Percentiles rank a stretch among this genome's conserved stretches.
phyloP scores from a whole-genome alignment of 1,140 invertebrate genomes.

The Drosophila bipectinata region DNA sequence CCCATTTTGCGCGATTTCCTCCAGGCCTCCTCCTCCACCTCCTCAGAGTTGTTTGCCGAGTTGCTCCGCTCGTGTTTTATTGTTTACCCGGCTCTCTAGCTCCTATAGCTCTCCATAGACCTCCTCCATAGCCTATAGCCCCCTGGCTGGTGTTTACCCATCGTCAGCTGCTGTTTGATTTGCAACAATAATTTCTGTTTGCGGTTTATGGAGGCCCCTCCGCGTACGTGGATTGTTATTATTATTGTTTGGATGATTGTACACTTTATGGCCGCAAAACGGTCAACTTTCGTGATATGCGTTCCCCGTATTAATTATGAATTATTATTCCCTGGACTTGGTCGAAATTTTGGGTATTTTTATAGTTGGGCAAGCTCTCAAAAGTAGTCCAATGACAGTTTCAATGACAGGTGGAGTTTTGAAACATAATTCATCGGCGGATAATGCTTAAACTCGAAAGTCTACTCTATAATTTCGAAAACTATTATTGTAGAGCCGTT shows the following conservation, averaged over 20 bases:
- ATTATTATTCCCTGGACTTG: constrained; percentile 37
- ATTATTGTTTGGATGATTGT: constrained; percentile 67
- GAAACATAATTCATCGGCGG: too few relatives aligned
- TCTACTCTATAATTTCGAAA: too few relatives aligned
- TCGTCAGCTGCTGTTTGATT: constrained; percentile 61
- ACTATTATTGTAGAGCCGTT: constrained; percentile 2
- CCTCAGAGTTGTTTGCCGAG: constrained; percentile 19
- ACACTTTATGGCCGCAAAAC: constrained; percentile 50
- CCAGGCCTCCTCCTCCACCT: constrained; percentile 2
- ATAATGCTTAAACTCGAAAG: not conserved
- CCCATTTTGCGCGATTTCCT: not conserved
- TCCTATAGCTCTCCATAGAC: constrained; percentile 1
- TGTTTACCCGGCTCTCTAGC: constrained; percentile 36
- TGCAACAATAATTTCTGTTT: constrained; percentile 64
- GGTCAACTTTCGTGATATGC: constrained; percentile 59
- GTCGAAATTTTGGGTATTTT: constrained; percentile 5
- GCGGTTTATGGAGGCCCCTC: constrained; percentile 36
- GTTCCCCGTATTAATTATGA: constrained; percentile 63
- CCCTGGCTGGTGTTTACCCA: constrained; percentile 45
- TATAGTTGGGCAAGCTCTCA: constrained; percentile 27
- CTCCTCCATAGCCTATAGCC: too few relatives aligned
- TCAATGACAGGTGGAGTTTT: constrained; percentile 16
- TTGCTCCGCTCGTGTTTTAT: constrained; percentile 24
- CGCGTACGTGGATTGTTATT: constrained; percentile 53
- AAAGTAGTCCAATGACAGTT: constrained; percentile 30